Conservation (phyloP, 2,797 vertebrate genomes). For the Eurystomus glaucurus region DNA sequence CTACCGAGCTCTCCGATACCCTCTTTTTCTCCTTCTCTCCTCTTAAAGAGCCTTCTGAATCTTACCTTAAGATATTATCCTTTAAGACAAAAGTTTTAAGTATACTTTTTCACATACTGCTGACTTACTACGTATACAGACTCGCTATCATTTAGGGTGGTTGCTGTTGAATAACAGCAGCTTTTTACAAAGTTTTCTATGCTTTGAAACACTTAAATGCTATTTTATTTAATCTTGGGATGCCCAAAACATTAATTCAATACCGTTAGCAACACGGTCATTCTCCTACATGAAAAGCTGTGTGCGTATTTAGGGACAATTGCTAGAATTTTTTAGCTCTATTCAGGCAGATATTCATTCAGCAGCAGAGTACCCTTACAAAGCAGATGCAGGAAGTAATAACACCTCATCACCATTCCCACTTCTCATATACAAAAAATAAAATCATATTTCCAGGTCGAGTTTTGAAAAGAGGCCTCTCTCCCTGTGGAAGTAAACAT, state of each 20-base stretch:
- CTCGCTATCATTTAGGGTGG: neutral
- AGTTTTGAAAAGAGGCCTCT: neutral
- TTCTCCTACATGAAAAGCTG: neutral
- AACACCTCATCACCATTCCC: neutral
- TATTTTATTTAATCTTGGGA: neutral
- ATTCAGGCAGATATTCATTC: neutral
- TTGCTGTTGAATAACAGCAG: neutral
- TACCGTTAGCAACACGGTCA: neutral
- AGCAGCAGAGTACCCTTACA: neutral
- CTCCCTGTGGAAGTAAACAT: neutral
- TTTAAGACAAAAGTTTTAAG: neutral
- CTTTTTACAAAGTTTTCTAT: neutral
- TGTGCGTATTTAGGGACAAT: neutral
- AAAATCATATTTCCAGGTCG: constrained; percentile 26
- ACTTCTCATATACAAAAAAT: neutral
- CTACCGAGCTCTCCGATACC: neutral
- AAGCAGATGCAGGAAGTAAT: neutral
- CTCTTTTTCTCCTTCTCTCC: neutral
- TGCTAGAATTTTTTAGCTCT: neutral
- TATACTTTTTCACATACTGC: neutral
- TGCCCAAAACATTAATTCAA: neutral
- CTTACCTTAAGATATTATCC: neutral
- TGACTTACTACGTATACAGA: neutral
- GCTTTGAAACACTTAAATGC: neutral
- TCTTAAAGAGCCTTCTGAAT: neutral